Evolutionary conservation across 2,797 vertebrate genomes (phyloP).

Genomic region (Hemitrygon akajei): DNA sequence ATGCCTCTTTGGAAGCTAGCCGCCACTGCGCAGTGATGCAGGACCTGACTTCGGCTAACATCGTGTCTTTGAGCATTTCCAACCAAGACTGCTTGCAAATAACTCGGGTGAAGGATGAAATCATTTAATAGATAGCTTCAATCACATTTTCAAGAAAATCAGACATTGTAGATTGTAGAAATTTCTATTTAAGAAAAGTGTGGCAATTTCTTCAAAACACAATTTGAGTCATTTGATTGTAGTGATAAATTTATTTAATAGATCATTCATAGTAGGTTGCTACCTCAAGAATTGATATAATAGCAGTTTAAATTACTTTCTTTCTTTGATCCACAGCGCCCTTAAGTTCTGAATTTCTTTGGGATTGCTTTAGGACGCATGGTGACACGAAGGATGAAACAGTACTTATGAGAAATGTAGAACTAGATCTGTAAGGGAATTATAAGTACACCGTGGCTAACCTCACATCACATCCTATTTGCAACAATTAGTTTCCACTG

Average conservation of each 20-base stretch:
- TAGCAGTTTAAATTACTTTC: not conserved
- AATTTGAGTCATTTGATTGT: constrained; percentile 1
- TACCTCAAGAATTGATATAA: not conserved
- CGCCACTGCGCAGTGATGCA: not conserved
- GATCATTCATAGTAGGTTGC: not conserved
- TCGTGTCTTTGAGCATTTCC: not conserved
- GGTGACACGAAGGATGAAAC: not conserved
- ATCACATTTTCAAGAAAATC: not conserved
- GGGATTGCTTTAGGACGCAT: not conserved
- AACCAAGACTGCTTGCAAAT: not conserved
- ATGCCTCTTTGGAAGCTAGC: not conserved
- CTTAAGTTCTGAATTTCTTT: not conserved
- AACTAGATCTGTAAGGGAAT: not conserved
- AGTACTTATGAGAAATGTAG: not conserved
- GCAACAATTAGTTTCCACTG: not conserved
- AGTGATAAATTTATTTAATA: not conserved
- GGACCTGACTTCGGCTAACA: not conserved
- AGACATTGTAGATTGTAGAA: not conserved
- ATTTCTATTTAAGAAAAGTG: not conserved
- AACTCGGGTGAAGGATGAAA: not conserved
- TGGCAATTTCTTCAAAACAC: not conserved
- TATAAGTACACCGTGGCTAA: not conserved
- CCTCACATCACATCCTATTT: not conserved
- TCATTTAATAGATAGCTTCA: not conserved
- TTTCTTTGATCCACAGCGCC: not conserved